phyloP scores from a whole-genome alignment of 2,113 vertebrate genomes.

The Chascanopsetta lugubris region DNA sequence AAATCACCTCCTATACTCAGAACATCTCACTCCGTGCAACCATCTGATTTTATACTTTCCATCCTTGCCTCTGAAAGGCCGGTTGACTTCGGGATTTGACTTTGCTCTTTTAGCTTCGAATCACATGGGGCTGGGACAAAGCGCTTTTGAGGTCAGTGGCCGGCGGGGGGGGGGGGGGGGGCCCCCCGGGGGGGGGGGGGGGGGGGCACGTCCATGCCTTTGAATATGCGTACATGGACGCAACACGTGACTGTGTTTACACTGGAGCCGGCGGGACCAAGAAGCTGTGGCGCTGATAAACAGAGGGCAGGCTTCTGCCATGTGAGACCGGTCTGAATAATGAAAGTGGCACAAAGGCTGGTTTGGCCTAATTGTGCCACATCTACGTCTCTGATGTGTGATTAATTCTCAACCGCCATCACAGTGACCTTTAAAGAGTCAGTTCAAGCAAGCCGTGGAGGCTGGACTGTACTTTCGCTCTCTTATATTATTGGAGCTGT shows the following conservation, averaged over 20 bases:
- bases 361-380: slow-evolving; percentile 25
- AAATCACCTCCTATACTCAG: slow-evolving; percentile 36
- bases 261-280: slow-evolving; percentile 27
- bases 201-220: slow-evolving; percentile 21
- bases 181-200: no score
- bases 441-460: background rate
- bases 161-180: slow-evolving; percentile 30
- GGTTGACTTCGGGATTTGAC: slow-evolving; percentile 42
- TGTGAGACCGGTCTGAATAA: slow-evolving; percentile 28
- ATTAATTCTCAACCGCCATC: background rate
- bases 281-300: slow-evolving; percentile 4
- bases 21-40: slow-evolving; percentile 30
- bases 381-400: slow-evolving; percentile 1
- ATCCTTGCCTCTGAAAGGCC: slow-evolving; percentile 28
- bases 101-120: slow-evolving; percentile 41
- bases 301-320: slow-evolving; percentile 18
- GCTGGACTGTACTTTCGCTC: no score
- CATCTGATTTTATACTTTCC: slow-evolving; percentile 44
- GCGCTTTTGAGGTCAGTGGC: slow-evolving; percentile 44
- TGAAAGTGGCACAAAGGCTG: slow-evolving; percentile 20
- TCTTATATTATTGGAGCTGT: no score
- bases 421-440: background rate
- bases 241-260: slow-evolving; percentile 43
- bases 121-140: slow-evolving; percentile 41
- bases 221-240: slow-evolving; percentile 24